phyloP scores from a whole-genome alignment of 2,888 invertebrate species.

The Eupithecia centaureata region DNA sequence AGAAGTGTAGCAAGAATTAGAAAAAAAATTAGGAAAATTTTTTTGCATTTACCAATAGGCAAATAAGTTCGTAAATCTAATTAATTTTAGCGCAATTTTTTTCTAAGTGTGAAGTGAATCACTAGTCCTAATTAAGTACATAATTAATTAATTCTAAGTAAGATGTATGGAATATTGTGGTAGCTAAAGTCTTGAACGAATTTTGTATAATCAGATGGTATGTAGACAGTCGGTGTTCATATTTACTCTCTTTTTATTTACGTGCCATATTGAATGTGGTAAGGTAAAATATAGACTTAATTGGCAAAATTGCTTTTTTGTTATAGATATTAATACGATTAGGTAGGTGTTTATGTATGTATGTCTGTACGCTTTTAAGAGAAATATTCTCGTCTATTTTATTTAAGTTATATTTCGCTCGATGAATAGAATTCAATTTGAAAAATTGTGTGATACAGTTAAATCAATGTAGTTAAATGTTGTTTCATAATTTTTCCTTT shows the following conservation, averaged over 20 bases:
- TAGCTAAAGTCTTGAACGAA: constrained; percentile 46
- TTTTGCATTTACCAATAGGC: constrained; percentile 63
- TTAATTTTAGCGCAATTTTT: constrained; percentile 51
- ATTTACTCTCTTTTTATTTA: constrained; percentile 33
- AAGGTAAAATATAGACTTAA: constrained; percentile 36
- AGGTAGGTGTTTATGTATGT: background rate
- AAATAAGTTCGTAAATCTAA: constrained; percentile 46
- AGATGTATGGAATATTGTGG: constrained; percentile 36
- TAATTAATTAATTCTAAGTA: constrained; percentile 31
- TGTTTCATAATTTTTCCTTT: constrained; percentile 4
- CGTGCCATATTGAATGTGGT: constrained; percentile 60
- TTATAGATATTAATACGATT: background rate
- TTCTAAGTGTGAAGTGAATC: constrained; percentile 45
- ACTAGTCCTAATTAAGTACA: constrained; percentile 59
- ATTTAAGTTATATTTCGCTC: background rate
- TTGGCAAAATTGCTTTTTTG: constrained; percentile 23
- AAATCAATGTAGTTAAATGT: constrained; percentile 9
- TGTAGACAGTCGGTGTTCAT: constrained; percentile 40
- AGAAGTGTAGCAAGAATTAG: constrained; percentile 4
- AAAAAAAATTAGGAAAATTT: constrained; percentile 48
- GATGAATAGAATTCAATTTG: background rate
- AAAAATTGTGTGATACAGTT: constrained; percentile 26
- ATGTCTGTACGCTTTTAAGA: constrained; percentile 12
- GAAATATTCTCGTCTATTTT: constrained; percentile 39
- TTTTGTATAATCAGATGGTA: constrained; percentile 33